phyloP scores from a whole-genome alignment of 37 sponge, comb jelly and placozoan genomes.

The Geodia barretti region DNA sequence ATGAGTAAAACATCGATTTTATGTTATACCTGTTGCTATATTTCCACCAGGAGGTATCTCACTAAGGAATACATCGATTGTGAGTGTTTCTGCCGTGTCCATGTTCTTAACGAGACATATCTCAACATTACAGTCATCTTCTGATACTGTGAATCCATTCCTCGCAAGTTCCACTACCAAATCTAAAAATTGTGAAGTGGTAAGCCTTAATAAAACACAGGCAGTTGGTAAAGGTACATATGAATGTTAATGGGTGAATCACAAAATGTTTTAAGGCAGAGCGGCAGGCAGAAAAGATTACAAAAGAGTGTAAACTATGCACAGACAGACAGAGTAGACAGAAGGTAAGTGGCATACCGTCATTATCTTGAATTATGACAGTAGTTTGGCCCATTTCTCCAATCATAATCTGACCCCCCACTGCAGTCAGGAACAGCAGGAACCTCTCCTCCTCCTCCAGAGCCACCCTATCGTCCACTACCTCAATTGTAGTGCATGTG shows the following conservation, averaged over 20 bases:
- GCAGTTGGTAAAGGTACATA: no score
- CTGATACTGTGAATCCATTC: background rate
- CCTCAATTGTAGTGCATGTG: slow-evolving; percentile 2
- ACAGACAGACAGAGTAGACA: no score
- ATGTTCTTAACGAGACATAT: background rate
- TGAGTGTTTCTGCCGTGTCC: background rate
- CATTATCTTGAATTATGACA: slow-evolving; percentile 27
- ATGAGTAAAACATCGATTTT: background rate
- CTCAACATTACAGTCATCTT: background rate
- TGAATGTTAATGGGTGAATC: no score
- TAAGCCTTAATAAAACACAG: no score
- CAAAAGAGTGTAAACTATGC: no score
- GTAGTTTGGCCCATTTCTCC: background rate
- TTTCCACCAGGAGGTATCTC: background rate
- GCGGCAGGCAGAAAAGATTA: no score
- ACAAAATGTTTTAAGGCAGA: no score
- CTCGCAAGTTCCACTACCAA: background rate
- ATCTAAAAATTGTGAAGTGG: no score
- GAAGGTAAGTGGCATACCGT: slow-evolving; percentile 22
- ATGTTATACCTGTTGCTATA: background rate
- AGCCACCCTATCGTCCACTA: slow-evolving; percentile 25
- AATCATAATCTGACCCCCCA: background rate
- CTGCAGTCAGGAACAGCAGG: background rate
- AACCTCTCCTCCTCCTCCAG: slow-evolving; percentile 24
- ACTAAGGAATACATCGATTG: background rate